Evolutionary conservation across 2,888 invertebrate species (phyloP), one percentile per base, ranked within the genome.

Genomic region (Drosophila atripex): DNA sequence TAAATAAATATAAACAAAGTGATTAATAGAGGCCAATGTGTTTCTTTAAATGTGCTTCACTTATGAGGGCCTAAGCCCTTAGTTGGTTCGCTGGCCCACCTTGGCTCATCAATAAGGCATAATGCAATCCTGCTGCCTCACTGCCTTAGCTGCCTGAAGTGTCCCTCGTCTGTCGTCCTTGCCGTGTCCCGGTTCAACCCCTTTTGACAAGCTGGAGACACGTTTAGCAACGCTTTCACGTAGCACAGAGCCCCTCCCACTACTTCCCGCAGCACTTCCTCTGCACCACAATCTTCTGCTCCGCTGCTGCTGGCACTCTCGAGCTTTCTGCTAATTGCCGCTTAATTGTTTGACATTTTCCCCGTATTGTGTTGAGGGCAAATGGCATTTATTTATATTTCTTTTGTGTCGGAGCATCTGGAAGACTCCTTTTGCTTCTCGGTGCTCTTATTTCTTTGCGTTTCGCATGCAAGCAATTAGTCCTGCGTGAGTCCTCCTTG

Each of bases 291-390:
- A 38, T 23, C 59, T 46, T 38, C 28, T 51, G 41, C 35, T 21
- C 51, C 43, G 38, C 38, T 46, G 53, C 54, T 47, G 35, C 23
- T 28, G 53, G 41, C 18, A 50, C 50, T 53, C 63, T 46, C 72
- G 80, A 80, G 76, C 75, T 80, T 76, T 70, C 58, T 65, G 71
- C 57, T 88, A 88, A 88, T 86, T 86, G 86, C 88, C 77, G 80
- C 83, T 80, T 88, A 87, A 86, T 86, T 88, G 86, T 80, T 87
- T 78, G 80, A 86, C 76, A 77, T 83, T 76, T 73, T 74, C 61
- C 52, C 64, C 49, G 55, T 64, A 65, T 66, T 53, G 55, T 61
- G 50, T 56, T 41, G 47, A 35, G 53, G 41, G 35, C 57, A 49
- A 53, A 51, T 63, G 58, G 57, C 54, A 50, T 78, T 77, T 76